Evolutionary conservation across 2,797 vertebrate species (phyloP), one percentile per base, ranked within the genome.

Genomic region (Hoplostethus atlanticus): DNA sequence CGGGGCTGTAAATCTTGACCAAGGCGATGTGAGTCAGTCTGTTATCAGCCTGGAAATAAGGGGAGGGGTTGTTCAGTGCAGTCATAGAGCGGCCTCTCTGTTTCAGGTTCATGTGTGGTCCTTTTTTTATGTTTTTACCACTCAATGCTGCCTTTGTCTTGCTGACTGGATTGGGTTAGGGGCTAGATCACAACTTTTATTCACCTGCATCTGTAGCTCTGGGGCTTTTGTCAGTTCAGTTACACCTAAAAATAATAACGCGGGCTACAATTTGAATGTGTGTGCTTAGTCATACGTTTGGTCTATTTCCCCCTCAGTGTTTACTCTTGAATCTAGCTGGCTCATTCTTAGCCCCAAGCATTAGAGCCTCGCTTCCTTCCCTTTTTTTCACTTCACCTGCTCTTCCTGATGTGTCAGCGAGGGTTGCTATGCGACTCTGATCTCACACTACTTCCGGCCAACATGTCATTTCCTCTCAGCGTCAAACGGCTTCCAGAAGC

Each of bases 401-500:
- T 83, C 77, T 63, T 73, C 40, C 68, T 74, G 57, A 78, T 89
- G 77, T 87, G 79, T 88, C 86, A 83, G 73, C 42, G 0, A 57
- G 3, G 73, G 85, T 93, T 90, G 87, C 89, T 68, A 80, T 55
- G 91, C 83, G 81, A 86, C 85, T 64, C 71, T 51, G 64, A 74
- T 54, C 70, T 80, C 80, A 53, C 68, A 34, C 63, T 66, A 81
- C 90, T 85, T 92, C 91, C 84, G 70, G 83, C 77, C 12, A 65
- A 78, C 28, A 89, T 92, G 93, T 94, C 89, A 94, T 91, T 93
- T 94, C 93, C 94, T 92, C 28, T 90, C 75, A 73, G 68, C 28
- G 40, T 90, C 84, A 60, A 86, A 69, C 78, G 62, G 76, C 84
- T 79, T 85, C 83, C 70, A 6, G 36, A 74, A 83, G 78, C 64